phyloP scores from a whole-genome alignment of 2,888 invertebrate species.

The Tineola bisselliella region DNA sequence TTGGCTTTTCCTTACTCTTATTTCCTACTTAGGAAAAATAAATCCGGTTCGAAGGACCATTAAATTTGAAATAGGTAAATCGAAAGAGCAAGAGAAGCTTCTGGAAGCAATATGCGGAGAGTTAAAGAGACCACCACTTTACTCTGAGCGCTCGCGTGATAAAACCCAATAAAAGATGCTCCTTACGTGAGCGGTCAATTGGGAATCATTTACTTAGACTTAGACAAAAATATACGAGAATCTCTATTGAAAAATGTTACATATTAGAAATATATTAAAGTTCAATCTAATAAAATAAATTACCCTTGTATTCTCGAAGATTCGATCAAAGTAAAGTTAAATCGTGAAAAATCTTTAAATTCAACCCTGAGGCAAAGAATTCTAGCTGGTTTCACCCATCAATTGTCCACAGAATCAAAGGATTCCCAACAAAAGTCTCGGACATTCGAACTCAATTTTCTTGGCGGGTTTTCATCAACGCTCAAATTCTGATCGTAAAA shows the following conservation, averaged over 20 bases:
- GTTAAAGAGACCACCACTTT: not conserved
- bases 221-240: too few species aligned
- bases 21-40: not conserved
- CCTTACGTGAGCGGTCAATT: not conserved
- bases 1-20: too few species aligned
- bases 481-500: constrained; percentile 5
- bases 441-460: not conserved
- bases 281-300: too few species aligned
- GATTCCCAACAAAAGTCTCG: not conserved
- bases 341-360: not conserved
- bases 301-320: too few species aligned
- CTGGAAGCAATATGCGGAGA: not conserved
- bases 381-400: not conserved
- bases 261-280: too few species aligned
- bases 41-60: not conserved
- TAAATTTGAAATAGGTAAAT: constrained; percentile 1
- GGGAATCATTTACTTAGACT: not conserved
- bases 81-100: not conserved
- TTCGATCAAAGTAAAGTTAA: too few species aligned
- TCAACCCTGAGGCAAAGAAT: not conserved
- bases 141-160: not conserved
- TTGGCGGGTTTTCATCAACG: constrained; percentile 8
- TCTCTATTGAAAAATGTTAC: too few species aligned
- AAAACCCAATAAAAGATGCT: not conserved
- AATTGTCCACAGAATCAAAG: not conserved